Conservation (phyloP, 2,888 invertebrate species). For the Pollenia griseotomentosa region DNA sequence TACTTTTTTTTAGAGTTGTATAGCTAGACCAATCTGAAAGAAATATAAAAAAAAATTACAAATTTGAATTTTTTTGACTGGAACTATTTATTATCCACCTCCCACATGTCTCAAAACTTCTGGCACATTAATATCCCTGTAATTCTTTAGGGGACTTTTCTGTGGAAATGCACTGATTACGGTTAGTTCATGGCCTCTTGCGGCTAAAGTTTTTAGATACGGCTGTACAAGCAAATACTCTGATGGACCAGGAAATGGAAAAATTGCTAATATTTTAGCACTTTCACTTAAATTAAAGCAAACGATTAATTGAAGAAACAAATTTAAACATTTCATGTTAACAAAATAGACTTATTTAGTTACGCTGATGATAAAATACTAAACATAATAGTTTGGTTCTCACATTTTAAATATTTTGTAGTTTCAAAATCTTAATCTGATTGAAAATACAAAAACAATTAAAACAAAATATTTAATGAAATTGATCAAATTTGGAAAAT, state of each 20-base stretch:
- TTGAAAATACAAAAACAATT: background rate
- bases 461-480: background rate
- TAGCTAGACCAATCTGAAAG: conserved; percentile 74
- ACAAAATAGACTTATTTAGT: background rate
- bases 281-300: background rate
- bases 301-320: background rate
- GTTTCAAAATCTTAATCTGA: background rate
- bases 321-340: conserved; percentile 7
- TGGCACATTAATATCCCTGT: conserved; percentile 75
- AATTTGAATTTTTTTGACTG: background rate
- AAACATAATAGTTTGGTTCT: background rate
- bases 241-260: conserved; percentile 76
- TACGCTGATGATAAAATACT: background rate
- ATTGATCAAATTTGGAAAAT: no score
- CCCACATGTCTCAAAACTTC: conserved; percentile 56
- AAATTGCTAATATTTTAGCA: conserved; percentile 72
- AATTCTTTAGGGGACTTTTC: conserved; percentile 77
- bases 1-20: conserved; percentile 77
- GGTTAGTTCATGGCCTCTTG: conserved; percentile 82
- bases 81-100: conserved; percentile 22
- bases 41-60: background rate
- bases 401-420: background rate
- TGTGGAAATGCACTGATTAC: conserved; percentile 80
- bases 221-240: conserved; percentile 79
- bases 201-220: conserved; percentile 79